phyloP scores from a whole-genome alignment of 2,888 invertebrate genomes.

The Galerucella pusilla region DNA sequence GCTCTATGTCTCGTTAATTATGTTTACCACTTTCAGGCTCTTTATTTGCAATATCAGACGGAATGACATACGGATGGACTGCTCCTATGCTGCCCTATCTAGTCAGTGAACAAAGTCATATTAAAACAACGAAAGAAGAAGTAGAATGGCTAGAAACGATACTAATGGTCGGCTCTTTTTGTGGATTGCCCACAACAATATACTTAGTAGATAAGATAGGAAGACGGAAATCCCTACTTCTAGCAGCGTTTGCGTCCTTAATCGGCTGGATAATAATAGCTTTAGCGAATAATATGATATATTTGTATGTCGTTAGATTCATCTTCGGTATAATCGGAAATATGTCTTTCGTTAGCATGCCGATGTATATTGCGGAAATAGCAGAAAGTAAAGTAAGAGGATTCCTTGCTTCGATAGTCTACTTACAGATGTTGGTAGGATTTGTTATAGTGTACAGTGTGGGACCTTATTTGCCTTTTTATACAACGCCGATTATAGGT shows the following conservation, averaged over 20 bases:
- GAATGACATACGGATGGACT: conserved; percentile 64
- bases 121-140: conserved; percentile 54
- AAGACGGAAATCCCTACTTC: conserved; percentile 58
- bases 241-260: conserved; percentile 58
- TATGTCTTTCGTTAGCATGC: conserved; percentile 61
- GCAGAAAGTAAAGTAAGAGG: conserved; percentile 61
- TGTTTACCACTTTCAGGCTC: conserved; percentile 14
- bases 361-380: conserved; percentile 63
- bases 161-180: conserved; percentile 53
- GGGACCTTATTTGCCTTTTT: conserved; percentile 59
- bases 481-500: conserved; percentile 57
- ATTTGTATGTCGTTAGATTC: conserved; percentile 59
- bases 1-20: neutral
- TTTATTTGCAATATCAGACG: conserved; percentile 61
- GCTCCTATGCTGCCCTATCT: conserved; percentile 62
- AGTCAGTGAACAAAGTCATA: conserved; percentile 54
- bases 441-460: conserved; percentile 58
- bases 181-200: conserved; percentile 60
- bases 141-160: conserved; percentile 56
- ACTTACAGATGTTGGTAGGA: conserved; percentile 60
- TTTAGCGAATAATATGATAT: conserved; percentile 56
- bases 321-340: conserved; percentile 53
- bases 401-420: conserved; percentile 59
- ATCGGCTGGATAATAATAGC: conserved; percentile 61
- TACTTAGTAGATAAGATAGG: conserved; percentile 59